phyloP scores from a whole-genome alignment of 2,113 vertebrate species.

The Cyanoliseus patagonus region DNA sequence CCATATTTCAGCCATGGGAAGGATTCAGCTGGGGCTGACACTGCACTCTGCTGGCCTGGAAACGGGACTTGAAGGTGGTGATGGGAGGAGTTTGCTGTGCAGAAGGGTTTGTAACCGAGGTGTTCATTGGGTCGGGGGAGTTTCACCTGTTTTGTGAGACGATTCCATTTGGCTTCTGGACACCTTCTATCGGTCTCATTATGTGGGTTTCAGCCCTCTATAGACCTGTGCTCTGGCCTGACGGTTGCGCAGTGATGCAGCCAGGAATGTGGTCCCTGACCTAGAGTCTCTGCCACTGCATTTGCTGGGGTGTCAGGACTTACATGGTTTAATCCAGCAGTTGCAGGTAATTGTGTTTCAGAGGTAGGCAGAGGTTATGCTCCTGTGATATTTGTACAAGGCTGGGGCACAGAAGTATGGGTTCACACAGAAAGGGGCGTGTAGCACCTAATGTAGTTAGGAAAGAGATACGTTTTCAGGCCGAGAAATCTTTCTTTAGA shows the following conservation, averaged over 20 bases:
- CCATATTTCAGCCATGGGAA: background rate
- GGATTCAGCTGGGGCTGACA: background rate
- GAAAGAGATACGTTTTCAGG: background rate
- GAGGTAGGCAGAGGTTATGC: background rate
- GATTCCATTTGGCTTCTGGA: background rate
- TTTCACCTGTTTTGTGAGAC: background rate
- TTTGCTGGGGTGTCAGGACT: background rate
- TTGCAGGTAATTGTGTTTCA: background rate
- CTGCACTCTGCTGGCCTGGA: background rate
- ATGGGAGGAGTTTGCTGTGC: background rate
- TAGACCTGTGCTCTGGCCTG: background rate
- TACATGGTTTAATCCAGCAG: background rate
- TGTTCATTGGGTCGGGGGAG: rapidly evolving
- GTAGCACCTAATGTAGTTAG: background rate
- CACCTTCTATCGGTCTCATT: background rate
- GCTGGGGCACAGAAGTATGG: background rate
- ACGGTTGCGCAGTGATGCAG: rapidly evolving
- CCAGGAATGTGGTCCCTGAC: background rate
- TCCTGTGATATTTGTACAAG: background rate
- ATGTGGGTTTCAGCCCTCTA: background rate
- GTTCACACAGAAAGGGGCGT: background rate
- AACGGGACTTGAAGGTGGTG: background rate
- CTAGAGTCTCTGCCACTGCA: rapidly evolving
- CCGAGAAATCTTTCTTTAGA: background rate
- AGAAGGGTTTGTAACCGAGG: background rate